Base-by-base conservation (phyloP, 2,888 invertebrate species). In the Macaria liturata region DNA sequence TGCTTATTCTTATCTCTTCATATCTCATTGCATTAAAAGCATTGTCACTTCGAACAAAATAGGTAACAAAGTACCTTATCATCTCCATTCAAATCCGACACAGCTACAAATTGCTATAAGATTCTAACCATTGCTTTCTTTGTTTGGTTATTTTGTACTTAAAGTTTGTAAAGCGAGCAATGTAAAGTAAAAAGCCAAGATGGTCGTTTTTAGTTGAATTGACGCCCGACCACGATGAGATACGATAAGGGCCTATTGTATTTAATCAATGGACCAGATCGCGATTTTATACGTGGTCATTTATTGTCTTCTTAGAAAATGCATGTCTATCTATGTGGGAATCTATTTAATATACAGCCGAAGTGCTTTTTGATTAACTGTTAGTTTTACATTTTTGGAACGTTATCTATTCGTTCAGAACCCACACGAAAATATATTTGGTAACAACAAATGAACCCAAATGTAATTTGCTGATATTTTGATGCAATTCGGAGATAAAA, bases 251-350 rank as follows among this genome's bases (percentile, higher is more conserved):
- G 54, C 52, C 66, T 56, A 69, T 66, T 69, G 68, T 65, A 54
- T 63, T 57, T 61, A 65, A 69, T 68, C 66, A 66, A 61, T 64
- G 64, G 56, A 59, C 66, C 65, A 62, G 50, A 68, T 69, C 64
- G 57, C 62, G 54, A 58, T 58, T 57, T 57, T 63, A 50, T 61
- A 61, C 49, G 59, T 52, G 55, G 57, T 51, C 61, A 59, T 60
- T 42, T 60, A 62, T 59, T 61, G 57, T 61, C 50, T 61, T 62
- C 59, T 54, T 51, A 58, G 55, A 59, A 64, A 59, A 55, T 46
- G 52, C 43, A 51, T 51, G 43, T 31, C 31, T 55, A 59, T 59
- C 59, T 59, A 59, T 59, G 51, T 55, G 34, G 48, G 50, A 34
- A 51, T 59, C 51, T 55, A 42, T 45, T 47, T 49, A 59, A 54